phyloP scores from a whole-genome alignment of 2,888 invertebrate species.

The Thecophora atra region DNA sequence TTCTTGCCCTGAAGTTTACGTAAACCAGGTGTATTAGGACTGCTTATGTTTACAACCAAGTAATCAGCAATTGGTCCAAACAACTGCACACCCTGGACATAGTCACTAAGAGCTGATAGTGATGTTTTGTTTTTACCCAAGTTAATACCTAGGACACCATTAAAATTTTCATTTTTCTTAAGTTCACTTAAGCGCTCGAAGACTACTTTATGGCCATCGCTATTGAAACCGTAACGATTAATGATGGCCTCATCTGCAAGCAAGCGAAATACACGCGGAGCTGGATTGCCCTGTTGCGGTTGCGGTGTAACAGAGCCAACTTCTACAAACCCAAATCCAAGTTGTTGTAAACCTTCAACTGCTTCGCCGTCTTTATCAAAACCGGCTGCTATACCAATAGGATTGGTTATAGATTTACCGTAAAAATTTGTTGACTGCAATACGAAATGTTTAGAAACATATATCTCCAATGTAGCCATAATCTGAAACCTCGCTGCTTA shows the following conservation, averaged over 20 bases:
- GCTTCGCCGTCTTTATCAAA: constrained; percentile 98
- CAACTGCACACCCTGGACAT: constrained; percentile 82
- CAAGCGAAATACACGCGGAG: constrained; percentile 92
- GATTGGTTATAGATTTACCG: constrained; percentile 80
- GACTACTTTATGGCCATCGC: constrained; percentile 87
- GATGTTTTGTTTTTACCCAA: constrained; percentile 95
- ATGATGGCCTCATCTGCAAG: constrained; percentile 87
- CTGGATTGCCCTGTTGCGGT: constrained; percentile 92
- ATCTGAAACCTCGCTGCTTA: constrained; percentile 30
- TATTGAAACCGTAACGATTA: constrained; percentile 96
- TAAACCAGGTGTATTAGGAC: constrained; percentile 95
- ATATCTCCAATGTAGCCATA: background rate
- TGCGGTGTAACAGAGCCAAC: constrained; percentile 95
- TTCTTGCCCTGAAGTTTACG: constrained; percentile 83
- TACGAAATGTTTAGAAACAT: background rate
- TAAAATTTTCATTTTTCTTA: constrained; percentile 68
- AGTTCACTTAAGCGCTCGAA: constrained; percentile 72
- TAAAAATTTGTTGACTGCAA: constrained; percentile 76
- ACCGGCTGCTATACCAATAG: constrained; percentile 97
- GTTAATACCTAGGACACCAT: constrained; percentile 87
- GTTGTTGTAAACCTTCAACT: constrained; percentile 78
- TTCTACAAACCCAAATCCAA: constrained; percentile 96
- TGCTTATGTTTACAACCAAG: constrained; percentile 94
- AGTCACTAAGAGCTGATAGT: constrained; percentile 79
- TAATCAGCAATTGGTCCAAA: constrained; percentile 92